These are phyloP conservation scores for Tilapia sparmanii DNA, from an alignment of 2,113 vertebrate species.

Conservation along the genomic window DNA sequence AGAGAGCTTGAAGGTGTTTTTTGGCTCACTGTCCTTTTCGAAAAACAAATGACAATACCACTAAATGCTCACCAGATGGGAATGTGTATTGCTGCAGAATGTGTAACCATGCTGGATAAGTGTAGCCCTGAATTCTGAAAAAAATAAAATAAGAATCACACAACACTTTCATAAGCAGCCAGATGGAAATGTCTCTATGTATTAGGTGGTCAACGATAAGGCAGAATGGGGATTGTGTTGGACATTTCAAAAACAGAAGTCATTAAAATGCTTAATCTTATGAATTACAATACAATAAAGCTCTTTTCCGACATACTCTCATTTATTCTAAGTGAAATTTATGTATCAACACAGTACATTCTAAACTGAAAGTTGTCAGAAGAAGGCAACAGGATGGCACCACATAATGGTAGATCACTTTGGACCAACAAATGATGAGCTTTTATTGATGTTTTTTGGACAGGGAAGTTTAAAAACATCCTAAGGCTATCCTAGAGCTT, in stretches of 20 bases:
- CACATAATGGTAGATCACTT: neutral
- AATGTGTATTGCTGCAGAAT: neutral
- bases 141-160: neutral
- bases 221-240: neutral
- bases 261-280: neutral
- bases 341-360: neutral
- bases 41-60: neutral
- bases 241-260: neutral
- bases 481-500: neutral
- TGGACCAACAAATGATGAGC: neutral
- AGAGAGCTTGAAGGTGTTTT: neutral
- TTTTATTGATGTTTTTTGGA: neutral
- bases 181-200: neutral
- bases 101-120: neutral
- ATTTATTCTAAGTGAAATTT: neutral
- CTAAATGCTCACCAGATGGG: neutral
- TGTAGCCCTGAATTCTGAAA: neutral
- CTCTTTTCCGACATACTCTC: neutral
- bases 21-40: neutral
- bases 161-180: neutral
- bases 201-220: neutral
- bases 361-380: neutral
- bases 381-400: neutral
- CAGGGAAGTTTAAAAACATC: neutral
- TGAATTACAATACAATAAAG: neutral